These are phyloP conservation scores for Boloria euphrosyne DNA, from an alignment of 2,888 invertebrate genomes.

Conservation along the genomic window DNA sequence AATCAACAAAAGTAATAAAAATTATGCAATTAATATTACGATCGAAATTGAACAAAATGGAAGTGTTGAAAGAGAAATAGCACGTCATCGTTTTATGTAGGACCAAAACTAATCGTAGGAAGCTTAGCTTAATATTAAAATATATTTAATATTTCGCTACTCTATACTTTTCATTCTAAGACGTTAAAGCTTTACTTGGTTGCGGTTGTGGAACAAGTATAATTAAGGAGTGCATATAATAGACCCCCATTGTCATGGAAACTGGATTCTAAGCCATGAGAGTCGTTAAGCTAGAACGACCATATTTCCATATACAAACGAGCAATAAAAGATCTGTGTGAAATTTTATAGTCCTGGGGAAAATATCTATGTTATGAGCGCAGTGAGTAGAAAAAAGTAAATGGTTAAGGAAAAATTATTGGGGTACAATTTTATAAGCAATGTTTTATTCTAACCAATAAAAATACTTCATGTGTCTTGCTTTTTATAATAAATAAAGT, in stretches of 20 bases:
- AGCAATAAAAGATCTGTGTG: conserved; percentile 41
- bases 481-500: too few relatives aligned
- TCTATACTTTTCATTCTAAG: neutral
- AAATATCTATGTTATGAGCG: conserved; percentile 4
- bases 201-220: conserved; percentile 48
- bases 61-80: too few relatives aligned
- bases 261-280: conserved; percentile 48
- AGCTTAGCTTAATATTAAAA: neutral
- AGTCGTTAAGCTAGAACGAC: conserved; percentile 34
- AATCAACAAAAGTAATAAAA: conserved; percentile 18
- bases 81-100: too few relatives aligned
- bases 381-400: neutral
- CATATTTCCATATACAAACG: conserved; percentile 42
- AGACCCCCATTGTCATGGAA: conserved; percentile 43
- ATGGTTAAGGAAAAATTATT: too few relatives aligned
- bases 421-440: too few relatives aligned
- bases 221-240: conserved; percentile 56
- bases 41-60: too few relatives aligned
- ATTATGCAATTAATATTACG: conserved; percentile 37
- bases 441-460: too few relatives aligned
- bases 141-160: neutral
- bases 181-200: conserved; percentile 12
- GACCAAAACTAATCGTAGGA: neutral
- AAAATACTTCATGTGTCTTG: too few relatives aligned
- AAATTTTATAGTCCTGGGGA: conserved; percentile 35